Conservation (phyloP, 2,888 invertebrate genomes). For the Petrolisthes manimaculis region DNA sequence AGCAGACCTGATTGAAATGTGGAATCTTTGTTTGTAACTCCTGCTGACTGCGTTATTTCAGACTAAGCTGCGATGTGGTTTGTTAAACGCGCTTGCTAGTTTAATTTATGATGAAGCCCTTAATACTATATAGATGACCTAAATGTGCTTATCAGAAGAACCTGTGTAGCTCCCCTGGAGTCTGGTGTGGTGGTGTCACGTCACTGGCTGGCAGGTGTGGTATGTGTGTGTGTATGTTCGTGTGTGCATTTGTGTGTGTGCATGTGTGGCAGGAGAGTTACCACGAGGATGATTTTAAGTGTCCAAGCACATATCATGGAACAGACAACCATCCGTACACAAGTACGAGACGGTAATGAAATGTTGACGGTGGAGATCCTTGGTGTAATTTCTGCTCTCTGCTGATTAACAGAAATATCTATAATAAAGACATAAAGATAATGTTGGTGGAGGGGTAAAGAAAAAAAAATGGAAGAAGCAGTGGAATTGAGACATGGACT, state of each 20-base stretch:
- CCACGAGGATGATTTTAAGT: conserved; percentile 1
- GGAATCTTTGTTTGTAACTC: conserved; percentile 12
- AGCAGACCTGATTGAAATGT: conserved; percentile 35
- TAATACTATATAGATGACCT: conserved; percentile 12
- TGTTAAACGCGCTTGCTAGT: conserved; percentile 39
- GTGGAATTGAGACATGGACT: conserved; percentile 46
- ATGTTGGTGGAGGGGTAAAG: conserved; percentile 24
- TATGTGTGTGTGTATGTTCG: not conserved
- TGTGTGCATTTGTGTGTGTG: conserved; percentile 14
- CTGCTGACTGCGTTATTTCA: conserved; percentile 24
- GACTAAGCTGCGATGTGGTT: conserved; percentile 41
- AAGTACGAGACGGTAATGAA: not conserved
- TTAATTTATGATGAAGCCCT: conserved; percentile 24
- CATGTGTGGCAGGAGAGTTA: conserved; percentile 12
- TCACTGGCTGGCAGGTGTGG: conserved; percentile 17
- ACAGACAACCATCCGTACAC: conserved; percentile 15
- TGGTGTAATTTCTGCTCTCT: conserved; percentile 18
- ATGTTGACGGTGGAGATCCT: not conserved
- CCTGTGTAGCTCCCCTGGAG: conserved; percentile 33
- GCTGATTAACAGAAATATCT: conserved; percentile 18
- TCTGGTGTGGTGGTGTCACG: conserved; percentile 19
- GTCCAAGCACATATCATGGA: conserved; percentile 36
- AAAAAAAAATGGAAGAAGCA: conserved; percentile 8
- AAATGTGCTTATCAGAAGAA: conserved; percentile 33
- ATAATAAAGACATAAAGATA: conserved; percentile 23